Conservation (phyloP, 2,113 vertebrate species). For the Progne subis region DNA sequence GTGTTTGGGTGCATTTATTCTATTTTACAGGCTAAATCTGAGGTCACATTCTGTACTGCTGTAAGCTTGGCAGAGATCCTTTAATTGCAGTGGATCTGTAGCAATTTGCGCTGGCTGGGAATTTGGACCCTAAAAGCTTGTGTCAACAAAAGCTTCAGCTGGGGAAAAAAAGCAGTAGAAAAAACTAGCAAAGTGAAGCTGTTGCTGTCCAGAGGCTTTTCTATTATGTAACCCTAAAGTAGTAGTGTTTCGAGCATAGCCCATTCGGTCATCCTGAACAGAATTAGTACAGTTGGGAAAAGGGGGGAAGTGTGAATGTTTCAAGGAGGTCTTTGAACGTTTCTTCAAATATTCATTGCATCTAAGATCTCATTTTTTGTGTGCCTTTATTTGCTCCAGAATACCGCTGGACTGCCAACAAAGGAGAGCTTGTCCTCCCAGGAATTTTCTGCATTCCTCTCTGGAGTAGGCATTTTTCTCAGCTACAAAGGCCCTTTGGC, state of each 20-base stretch:
- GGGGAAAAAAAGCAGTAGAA: conserved; percentile 40
- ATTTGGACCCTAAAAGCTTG: conserved; percentile 34
- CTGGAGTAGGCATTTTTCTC: conserved; percentile 95
- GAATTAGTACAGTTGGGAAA: conserved; percentile 56
- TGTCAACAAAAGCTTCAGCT: conserved; percentile 66
- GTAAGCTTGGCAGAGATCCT: background rate
- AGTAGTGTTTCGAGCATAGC: conserved; percentile 51
- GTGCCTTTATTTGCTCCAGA: conserved; percentile 92
- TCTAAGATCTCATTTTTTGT: conserved; percentile 88
- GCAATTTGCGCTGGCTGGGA: conserved; percentile 44
- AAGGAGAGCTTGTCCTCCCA: conserved; percentile 92
- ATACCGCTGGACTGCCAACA: conserved; percentile 85
- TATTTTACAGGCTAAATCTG: conserved; percentile 3
- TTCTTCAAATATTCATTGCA: conserved; percentile 87
- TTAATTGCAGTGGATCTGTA: conserved; percentile 27
- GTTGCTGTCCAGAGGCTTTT: conserved; percentile 52
- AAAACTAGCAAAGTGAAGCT: conserved; percentile 49
- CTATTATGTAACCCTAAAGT: conserved; percentile 43
- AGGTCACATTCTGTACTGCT: background rate
- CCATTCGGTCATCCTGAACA: conserved; percentile 65
- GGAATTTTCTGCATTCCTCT: conserved; percentile 97
- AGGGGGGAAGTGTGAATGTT: conserved; percentile 60
- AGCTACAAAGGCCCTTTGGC: conserved; percentile 93
- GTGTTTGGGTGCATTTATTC: conserved; percentile 14
- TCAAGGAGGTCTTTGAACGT: conserved; percentile 83